Evolutionary conservation across 2,113 vertebrate genomes (phyloP), one percentile per base, ranked within the genome.

Genomic region (Xiphophorus maculatus): DNA sequence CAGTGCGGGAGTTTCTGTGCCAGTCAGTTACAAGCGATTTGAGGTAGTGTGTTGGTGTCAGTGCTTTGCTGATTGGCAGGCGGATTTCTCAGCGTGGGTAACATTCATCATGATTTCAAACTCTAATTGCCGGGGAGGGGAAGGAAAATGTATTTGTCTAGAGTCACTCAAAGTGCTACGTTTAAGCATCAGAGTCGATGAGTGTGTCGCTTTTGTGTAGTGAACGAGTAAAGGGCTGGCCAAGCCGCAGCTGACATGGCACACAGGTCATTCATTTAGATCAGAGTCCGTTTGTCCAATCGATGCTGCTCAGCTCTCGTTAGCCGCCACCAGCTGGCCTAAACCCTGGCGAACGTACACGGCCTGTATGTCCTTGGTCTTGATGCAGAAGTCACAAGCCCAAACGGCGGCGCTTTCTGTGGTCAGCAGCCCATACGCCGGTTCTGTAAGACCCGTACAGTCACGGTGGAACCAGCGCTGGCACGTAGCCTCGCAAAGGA

Each of bases 401-500:
- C 98, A 99, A 33, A 99, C 97, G 0, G 98, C 98, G 0, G 97
- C 95, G 14, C 96, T 96, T 92, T 99, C 98, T 0, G 96, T 96
- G 87, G 97, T 99, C 84, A 99, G 96, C 85, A 99, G 93, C 77
- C 97, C 97, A 0, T 99, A 99, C 15, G 98, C 98, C 0, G 96
- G 97, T 90, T 99, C 97, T 0, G 97, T 99, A 93, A 99, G 96
- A 32, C 98, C 98, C 0, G 98, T 98, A 93, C 98, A 99, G 81
- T 99, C 98, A 0, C 98, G 96, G 89, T 99, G 98, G 89, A 97
- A 99, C 98, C 98, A 99, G 83, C 97, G 97, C 79, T 99, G 97
- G 90, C 98, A 99, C 0, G 97, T 99, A 0, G 97, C 98, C 89
- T 99, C 98, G 0, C 98, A 99, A 74, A 99, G 85, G 71, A 99